Base-by-base conservation (phyloP, 2,113 vertebrate genomes). In the Loxodonta africana region DNA sequence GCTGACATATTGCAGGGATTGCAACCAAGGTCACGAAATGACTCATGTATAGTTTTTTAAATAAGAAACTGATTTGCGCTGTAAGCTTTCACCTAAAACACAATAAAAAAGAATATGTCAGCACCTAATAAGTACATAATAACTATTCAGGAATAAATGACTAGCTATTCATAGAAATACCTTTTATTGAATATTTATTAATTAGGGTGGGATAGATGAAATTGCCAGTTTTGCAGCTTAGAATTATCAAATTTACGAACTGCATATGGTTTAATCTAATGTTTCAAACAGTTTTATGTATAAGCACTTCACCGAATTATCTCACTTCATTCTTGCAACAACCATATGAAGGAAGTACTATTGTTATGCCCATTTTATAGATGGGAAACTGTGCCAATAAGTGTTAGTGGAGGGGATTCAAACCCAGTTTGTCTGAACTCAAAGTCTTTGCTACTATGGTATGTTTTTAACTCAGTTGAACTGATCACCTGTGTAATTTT, bases 81-180 rank as follows among this genome's bases (percentile, higher is more conserved):
- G 53, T 57, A 57, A 57, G 15, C 15, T 57, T 57, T 57, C 53
- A 57, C 53, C 53, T 57, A 57, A 57, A 57, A 17, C 53, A 57
- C 53, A 57, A 17, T 57, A 57, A 57, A 57, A 57, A 57, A 91
- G 83, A 85, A 63, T 46, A 28, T 7, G 21, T 60, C 28, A 78
- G 48, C 7, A 48, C 30, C 11, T 78, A 33, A 48, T 83, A 53
- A 83, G 57, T 28, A 84, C 37, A 53, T 6, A 93, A 37, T 51
- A 81, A 44, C 80, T 91, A 73, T 94, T 74, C 85, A 37, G 33
- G 76, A 91, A n/a, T 86, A 78, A 53, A n/a, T 20, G 33, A 53
- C 48, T 10, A 84, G 12, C 30, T 88, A 37, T 10, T 62, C 37
- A n/a, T 46, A 53, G 73, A n/a, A 74, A 18, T 65, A 76, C 53